Evolutionary conservation across 2,113 vertebrate genomes (phyloP).

Genomic region (Octodon degus): DNA sequence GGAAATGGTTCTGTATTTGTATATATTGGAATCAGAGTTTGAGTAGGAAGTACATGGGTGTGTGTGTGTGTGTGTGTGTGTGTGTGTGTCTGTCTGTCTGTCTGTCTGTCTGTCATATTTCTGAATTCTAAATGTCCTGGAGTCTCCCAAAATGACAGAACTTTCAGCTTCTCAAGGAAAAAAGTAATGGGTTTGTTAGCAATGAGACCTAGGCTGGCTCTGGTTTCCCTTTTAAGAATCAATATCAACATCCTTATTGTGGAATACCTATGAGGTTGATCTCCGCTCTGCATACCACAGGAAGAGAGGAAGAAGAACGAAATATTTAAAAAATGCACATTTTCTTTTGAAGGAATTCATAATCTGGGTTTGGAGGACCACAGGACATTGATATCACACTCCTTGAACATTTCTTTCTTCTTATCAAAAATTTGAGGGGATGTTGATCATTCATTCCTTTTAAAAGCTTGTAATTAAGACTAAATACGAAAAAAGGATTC

Average conservation of each 20-base stretch:
- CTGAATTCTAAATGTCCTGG: not conserved
- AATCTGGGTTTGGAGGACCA: not conserved
- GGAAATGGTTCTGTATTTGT: not conserved
- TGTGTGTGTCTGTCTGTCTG: not conserved
- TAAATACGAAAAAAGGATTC: not conserved
- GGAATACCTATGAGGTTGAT: not conserved
- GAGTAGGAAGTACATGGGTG: not conserved
- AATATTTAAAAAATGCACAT: not conserved
- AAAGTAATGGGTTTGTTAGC: conserved; percentile 3
- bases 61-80: not conserved
- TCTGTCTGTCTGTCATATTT: not conserved
- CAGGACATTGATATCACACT: not conserved
- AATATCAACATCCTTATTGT: not conserved
- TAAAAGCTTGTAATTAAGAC: not conserved
- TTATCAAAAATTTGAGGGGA: not conserved
- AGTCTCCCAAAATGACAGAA: conserved; percentile 31
- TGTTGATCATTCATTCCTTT: not conserved
- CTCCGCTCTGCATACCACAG: not conserved
- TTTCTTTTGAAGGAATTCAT: conserved; percentile 28
- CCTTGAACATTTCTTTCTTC: not conserved
- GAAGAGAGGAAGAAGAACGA: not conserved
- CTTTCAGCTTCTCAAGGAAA: conserved; percentile 1
- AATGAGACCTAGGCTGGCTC: not conserved
- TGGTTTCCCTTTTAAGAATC: not conserved
- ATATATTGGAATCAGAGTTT: conserved; percentile 21